These are phyloP conservation scores for Trichonephila clavipes DNA, from an alignment of 1,140 invertebrate species.

Conservation along the genomic window DNA sequence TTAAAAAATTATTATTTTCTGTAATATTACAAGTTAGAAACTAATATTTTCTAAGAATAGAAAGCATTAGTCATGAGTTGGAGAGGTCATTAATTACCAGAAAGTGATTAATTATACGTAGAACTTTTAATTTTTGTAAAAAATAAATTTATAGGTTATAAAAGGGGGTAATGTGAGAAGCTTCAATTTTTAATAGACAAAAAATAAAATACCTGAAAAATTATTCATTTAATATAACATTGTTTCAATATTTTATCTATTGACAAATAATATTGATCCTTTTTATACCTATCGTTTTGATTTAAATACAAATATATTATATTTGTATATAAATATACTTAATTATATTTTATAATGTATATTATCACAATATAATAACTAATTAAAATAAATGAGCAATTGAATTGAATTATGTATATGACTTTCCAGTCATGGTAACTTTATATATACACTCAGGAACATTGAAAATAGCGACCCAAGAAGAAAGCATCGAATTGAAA, in stretches of 20 bases:
- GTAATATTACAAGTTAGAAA: not conserved
- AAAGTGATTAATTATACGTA: not conserved
- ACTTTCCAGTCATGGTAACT: no score
- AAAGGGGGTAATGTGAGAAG: not conserved
- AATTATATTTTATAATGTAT: no score
- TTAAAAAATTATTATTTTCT: not conserved
- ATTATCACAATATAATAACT: no score
- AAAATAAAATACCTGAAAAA: not conserved
- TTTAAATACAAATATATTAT: no score
- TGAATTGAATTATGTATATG: no score
- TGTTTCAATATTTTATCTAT: not conserved
- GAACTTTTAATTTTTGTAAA: not conserved
- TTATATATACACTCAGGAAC: no score
- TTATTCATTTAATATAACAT: not conserved
- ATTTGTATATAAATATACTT: no score
- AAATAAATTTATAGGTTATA: not conserved
- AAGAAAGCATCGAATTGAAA: no score
- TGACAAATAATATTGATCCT: no score
- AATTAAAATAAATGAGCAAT: no score
- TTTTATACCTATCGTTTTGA: no score
- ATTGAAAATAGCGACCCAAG: no score
- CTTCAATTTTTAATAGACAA: not conserved
- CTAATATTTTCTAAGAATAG: not conserved
- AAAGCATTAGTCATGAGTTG: not conserved
- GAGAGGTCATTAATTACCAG: not conserved